These are phyloP conservation scores for Pseudobourletiella spinata DNA, from an alignment of 1,140 invertebrate genomes.

Conservation along the genomic window DNA sequence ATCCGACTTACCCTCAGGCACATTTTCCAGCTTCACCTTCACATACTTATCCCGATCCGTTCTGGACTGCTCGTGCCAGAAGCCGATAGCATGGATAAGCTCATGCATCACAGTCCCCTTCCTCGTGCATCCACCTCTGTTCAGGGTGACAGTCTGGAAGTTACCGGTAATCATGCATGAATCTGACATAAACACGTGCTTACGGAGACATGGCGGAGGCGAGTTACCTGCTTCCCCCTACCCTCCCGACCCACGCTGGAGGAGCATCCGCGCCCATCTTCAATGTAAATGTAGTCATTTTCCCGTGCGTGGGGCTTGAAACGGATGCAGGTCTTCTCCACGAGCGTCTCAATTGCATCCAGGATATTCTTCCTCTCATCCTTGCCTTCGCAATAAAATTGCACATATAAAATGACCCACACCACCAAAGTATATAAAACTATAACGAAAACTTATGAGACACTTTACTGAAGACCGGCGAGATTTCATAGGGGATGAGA, in stretches of 20 bases:
- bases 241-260: not conserved
- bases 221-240: not conserved
- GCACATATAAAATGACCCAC: too few species aligned
- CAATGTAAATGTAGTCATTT: slow-evolving; percentile 25
- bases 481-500: not conserved
- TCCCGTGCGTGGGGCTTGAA: not conserved
- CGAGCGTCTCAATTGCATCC: not conserved
- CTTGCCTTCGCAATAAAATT: not conserved
- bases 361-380: not conserved
- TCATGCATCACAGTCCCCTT: not conserved
- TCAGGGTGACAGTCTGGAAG: not conserved
- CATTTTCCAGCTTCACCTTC: slow-evolving; percentile 53
- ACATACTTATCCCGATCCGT: slow-evolving; percentile 56
- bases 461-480: not conserved
- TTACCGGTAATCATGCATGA: not conserved
- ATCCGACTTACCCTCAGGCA: slow-evolving; percentile 48
- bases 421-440: too few species aligned
- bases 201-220: not conserved
- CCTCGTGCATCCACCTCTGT: not conserved
- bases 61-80: slow-evolving; percentile 54
- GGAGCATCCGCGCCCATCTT: not conserved
- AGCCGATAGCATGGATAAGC: not conserved
- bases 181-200: too few species aligned
- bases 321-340: not conserved
- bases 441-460: too few species aligned